phyloP scores from a whole-genome alignment of 2,797 vertebrate species.

The Alosa sapidissima region DNA sequence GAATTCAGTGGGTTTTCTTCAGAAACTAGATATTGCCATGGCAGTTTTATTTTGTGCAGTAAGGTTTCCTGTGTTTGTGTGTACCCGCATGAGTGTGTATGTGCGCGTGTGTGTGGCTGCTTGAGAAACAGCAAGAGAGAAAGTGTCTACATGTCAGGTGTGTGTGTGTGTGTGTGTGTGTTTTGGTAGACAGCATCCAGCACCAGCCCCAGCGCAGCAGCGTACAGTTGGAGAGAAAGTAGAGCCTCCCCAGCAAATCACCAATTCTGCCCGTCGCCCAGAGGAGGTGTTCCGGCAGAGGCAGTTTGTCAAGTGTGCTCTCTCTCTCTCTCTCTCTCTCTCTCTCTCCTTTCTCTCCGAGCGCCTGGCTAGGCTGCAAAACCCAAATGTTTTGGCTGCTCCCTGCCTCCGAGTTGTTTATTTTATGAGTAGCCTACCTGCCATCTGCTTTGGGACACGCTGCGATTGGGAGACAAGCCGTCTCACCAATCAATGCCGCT shows the following conservation, averaged over 20 bases:
- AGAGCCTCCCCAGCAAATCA: conserved; percentile 15
- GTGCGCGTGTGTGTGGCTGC: neutral
- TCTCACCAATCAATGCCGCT: neutral
- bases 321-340: too few relatives aligned
- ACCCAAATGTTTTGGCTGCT: neutral
- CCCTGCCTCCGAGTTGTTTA: conserved; percentile 14
- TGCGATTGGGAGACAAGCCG: neutral
- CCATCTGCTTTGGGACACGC: neutral
- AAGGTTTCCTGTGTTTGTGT: conserved; percentile 9
- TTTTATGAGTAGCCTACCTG: conserved; percentile 18
- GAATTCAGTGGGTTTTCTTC: neutral
- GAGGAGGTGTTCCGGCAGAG: neutral
- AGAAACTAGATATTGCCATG: conserved; percentile 10
- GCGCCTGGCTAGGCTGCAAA: conserved; percentile 17
- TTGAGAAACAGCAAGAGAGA: neutral
- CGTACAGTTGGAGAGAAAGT: neutral
- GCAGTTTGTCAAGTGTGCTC: neutral
- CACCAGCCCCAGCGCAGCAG: neutral
- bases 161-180: neutral
- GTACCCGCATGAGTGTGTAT: neutral
- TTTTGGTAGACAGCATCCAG: neutral
- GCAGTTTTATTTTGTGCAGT: neutral
- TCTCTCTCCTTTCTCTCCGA: neutral
- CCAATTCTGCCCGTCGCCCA: conserved; percentile 2
- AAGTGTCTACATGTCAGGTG: neutral